Percentiles rank a stretch among this genome's conserved stretches.
phyloP scores from a whole-genome alignment of 2,113 vertebrate genomes.

The Cheirogaleus medius region DNA sequence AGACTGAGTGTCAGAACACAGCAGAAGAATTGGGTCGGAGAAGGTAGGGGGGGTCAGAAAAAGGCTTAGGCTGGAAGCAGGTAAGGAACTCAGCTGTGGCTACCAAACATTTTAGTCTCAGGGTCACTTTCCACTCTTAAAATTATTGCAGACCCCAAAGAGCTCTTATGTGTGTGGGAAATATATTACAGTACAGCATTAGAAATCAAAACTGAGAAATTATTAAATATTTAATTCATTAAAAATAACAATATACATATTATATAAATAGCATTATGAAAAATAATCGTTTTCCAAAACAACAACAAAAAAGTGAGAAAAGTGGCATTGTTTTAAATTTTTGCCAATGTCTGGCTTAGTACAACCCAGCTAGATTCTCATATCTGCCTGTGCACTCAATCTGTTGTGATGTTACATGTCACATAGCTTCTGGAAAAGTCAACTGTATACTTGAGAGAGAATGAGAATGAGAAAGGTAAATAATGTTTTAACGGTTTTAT shows the following conservation, averaged over 20 bases:
- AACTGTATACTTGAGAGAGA: background rate
- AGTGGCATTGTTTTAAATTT: background rate
- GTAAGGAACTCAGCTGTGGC: no score
- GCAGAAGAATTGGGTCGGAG: background rate
- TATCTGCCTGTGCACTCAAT: background rate
- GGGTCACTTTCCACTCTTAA: background rate
- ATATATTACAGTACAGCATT: background rate
- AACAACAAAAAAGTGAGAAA: background rate
- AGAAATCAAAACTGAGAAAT: background rate
- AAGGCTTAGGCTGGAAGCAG: background rate
- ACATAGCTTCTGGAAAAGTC: background rate
- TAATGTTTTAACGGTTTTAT: background rate
- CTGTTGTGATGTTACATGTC: background rate
- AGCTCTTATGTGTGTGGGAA: background rate
- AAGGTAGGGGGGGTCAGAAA: accelerated
- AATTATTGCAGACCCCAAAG: background rate
- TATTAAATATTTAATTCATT: background rate
- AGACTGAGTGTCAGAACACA: background rate
- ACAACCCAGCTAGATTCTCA: background rate
- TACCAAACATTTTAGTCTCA: background rate
- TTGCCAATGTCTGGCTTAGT: background rate
- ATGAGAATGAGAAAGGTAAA: background rate
- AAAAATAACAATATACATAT: background rate
- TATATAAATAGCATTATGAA: background rate
- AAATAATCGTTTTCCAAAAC: background rate